Conservation (phyloP, 2,113 vertebrate species). For the Strix aluco region DNA sequence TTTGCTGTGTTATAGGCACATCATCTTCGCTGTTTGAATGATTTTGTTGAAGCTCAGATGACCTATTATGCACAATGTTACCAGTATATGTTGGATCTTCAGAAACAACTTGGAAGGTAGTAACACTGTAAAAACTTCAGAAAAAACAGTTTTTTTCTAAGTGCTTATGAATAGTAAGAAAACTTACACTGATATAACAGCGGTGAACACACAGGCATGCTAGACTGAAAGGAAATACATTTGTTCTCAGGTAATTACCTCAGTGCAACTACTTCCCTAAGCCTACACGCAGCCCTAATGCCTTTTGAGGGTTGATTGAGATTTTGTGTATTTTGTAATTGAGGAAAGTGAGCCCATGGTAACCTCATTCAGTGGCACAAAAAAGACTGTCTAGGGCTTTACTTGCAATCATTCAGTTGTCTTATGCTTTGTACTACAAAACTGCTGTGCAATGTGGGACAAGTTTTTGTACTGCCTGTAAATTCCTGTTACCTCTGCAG, state of each 20-base stretch:
- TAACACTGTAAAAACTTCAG: neutral
- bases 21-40: slow-evolving; percentile 95
- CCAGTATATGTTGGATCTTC: slow-evolving; percentile 98
- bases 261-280: neutral
- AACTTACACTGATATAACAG: neutral
- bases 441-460: neutral
- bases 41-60: slow-evolving; percentile 97
- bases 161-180: neutral
- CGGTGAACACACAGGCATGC: neutral
- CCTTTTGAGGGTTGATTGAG: neutral
- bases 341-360: neutral
- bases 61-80: slow-evolving; percentile 98
- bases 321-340: neutral
- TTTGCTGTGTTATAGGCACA: slow-evolving; percentile 81
- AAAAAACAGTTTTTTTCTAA: neutral
- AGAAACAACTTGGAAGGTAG: slow-evolving; percentile 98
- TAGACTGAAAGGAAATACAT: neutral
- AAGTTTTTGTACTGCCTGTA: neutral
- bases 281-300: neutral
- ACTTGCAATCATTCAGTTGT: neutral
- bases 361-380: neutral
- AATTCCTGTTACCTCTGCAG: neutral
- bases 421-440: neutral
- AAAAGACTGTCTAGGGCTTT: neutral
- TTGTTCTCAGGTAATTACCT: neutral